Evolutionary conservation across 2,888 invertebrate genomes (phyloP), one percentile per base, ranked within the genome.

Genomic region (Vanessa cardui): DNA sequence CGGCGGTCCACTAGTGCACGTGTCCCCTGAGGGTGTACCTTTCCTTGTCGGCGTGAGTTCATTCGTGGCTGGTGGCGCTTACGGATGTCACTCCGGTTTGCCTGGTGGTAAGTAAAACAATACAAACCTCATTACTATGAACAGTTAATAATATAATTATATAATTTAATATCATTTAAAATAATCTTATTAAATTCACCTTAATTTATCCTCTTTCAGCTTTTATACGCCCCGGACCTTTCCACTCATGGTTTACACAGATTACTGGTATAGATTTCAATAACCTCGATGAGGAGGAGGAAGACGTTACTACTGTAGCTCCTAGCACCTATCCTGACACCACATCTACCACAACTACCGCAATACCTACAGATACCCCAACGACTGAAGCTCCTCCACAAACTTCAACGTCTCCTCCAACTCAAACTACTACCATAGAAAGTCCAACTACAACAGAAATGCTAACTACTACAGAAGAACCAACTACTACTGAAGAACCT

Each of bases 71-170:
- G 86, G 86, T 8, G 86, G 83, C 2, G 50, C 75, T 20, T 81
- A 73, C 61, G 92, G 92, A 26, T 92, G 92, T 79, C 91, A 91
- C 70, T 89, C 90, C 1, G 90, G 88, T 1, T 69, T 85, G 0
- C 90, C 90, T 20, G 89, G 80, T 50, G 91, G 91, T 91, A 78
- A 73, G 67, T 26, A 6, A 39, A 39, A 12, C 39, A 39, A 39
- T 39, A 39, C 39, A 39, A 12, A 39, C 4, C 3, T 0, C 39
- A 3, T 12, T 12, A 39, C 12, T 12, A 12, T 39, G 12, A 39
- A 12, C 12, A 12, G n/a, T n/a, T n/a, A n/a, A n/a, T n/a, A n/a
- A n/a, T n/a, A n/a, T n/a, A n/a, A n/a, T n/a, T n/a, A n/a, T n/a
- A n/a, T n/a, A n/a, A n/a, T n/a, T n/a, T n/a, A n/a, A n/a, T n/a